Percentiles rank a stretch among this genome's conserved stretches.
These are phyloP conservation scores for Brenthis hecate DNA, from an alignment of 2,888 invertebrate species.

Conservation along the genomic window DNA sequence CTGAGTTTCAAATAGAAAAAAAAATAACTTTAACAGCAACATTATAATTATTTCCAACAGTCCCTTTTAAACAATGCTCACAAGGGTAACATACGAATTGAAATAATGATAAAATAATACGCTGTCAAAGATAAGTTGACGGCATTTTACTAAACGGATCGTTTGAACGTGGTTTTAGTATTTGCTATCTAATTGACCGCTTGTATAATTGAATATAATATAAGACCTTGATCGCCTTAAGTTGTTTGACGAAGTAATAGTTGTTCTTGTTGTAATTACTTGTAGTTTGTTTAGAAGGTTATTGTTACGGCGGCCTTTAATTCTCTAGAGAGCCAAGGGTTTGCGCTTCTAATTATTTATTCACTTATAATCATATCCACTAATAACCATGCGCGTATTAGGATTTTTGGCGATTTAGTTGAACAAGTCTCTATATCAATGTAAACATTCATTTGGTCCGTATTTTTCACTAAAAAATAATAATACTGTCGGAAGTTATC, in stretches of 20 bases:
- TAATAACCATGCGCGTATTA: no score
- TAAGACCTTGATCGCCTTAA: slow-evolving; percentile 58
- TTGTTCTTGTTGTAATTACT: slow-evolving; percentile 76
- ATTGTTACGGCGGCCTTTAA: slow-evolving; percentile 67
- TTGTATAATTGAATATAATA: slow-evolving; percentile 60
- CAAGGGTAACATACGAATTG: slow-evolving; percentile 13
- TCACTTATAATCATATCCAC: slow-evolving; percentile 51
- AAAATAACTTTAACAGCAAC: background rate
- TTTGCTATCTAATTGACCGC: slow-evolving; percentile 55
- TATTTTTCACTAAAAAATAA: no score
- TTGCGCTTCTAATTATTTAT: slow-evolving; percentile 65
- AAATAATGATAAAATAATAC: slow-evolving; percentile 38
- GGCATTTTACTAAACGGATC: slow-evolving; percentile 36
- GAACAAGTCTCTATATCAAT: background rate
- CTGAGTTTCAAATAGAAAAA: background rate
- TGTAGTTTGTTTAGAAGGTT: slow-evolving; percentile 74
- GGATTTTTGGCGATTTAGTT: no score
- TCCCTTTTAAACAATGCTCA: slow-evolving; percentile 20
- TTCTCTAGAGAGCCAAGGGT: slow-evolving; percentile 65
- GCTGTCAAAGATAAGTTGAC: slow-evolving; percentile 36
- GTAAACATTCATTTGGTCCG: no score
- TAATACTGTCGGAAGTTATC: no score
- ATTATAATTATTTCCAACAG: slow-evolving; percentile 5
- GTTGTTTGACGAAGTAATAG: slow-evolving; percentile 71
- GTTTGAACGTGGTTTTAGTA: slow-evolving; percentile 34